phyloP scores from a whole-genome alignment of 2,113 vertebrate genomes.

The Butorides virescens region DNA sequence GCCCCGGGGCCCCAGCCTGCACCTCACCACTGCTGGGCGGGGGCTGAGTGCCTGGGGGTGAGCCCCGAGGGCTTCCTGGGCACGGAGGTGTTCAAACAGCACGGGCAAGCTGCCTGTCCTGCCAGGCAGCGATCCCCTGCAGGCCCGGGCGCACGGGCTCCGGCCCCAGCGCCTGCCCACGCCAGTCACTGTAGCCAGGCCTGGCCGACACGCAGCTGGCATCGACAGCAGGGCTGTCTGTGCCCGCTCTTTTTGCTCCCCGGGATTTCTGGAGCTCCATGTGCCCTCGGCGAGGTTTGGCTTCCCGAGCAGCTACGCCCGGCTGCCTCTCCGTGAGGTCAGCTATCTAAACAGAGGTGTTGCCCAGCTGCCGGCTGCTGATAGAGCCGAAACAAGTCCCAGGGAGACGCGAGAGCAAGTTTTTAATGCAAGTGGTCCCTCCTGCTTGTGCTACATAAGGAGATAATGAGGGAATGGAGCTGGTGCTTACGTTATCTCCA shows the following conservation, averaged over 20 bases:
- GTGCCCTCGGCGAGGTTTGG: rapidly evolving
- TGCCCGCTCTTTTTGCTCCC: rapidly evolving
- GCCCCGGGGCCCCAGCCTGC: neutral
- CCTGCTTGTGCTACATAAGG: neutral
- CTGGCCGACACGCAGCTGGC: neutral
- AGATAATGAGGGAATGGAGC: neutral
- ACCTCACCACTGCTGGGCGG: rapidly evolving
- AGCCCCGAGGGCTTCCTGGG: neutral
- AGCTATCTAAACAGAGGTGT: neutral
- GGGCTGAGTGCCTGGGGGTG: neutral
- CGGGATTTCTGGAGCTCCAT: rapidly evolving
- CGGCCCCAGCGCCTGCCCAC: rapidly evolving
- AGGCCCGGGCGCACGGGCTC: rapidly evolving
- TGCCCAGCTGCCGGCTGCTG: conserved; percentile 20
- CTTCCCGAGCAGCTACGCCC: neutral
- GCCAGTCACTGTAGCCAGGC: rapidly evolving
- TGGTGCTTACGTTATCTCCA: neutral
- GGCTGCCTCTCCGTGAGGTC: neutral
- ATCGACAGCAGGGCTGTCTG: rapidly evolving
- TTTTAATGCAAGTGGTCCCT: neutral
- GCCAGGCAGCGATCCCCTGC: neutral
- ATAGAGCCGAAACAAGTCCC: neutral
- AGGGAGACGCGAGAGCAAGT: neutral
- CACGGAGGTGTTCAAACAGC: neutral
- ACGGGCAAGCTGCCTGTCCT: neutral